Evolutionary conservation across 2,888 invertebrate genomes (phyloP).

Genomic region (Achlya flavicornis): DNA sequence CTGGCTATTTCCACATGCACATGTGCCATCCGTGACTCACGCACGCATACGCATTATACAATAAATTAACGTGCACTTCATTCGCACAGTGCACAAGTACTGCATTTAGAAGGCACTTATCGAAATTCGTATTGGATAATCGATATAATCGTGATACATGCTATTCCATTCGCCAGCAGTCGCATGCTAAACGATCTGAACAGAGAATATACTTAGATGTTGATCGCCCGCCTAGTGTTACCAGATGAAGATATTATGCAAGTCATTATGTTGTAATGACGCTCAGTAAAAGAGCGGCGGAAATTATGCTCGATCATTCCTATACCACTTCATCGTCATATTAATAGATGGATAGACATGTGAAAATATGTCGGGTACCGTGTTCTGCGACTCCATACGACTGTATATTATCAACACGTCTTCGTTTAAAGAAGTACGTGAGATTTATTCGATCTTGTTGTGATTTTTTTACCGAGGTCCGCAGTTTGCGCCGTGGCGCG

Average conservation of each 20-base stretch:
- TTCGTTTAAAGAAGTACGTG: constrained; percentile 43
- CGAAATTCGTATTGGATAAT: constrained; percentile 65
- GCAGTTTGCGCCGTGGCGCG: constrained; percentile 46
- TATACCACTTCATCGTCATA: constrained; percentile 33
- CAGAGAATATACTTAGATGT: constrained; percentile 30
- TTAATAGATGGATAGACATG: constrained; percentile 16
- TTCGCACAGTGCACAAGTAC: constrained; percentile 49
- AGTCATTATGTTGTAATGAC: constrained; percentile 46
- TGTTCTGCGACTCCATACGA: constrained; percentile 20
- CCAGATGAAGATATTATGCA: constrained; percentile 51
- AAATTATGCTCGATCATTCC: constrained; percentile 43
- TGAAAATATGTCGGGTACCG: constrained; percentile 19
- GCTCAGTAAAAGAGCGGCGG: constrained; percentile 29
- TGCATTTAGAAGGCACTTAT: constrained; percentile 55
- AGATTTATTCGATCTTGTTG: constrained; percentile 41
- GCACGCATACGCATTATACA: constrained; percentile 68
- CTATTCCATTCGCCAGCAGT: constrained; percentile 45
- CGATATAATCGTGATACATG: constrained; percentile 49
- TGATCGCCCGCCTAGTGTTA: constrained; percentile 27
- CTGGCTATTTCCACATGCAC: constrained; percentile 79
- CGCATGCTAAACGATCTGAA: constrained; percentile 40
- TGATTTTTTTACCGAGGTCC: constrained; percentile 48
- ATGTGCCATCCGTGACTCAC: constrained; percentile 79
- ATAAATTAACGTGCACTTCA: constrained; percentile 61
- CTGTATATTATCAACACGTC: constrained; percentile 39